A percentile compares a stretch with the other conserved stretches of the same genome.
Evolutionary conservation across 2,113 vertebrate species (phyloP).

Genomic region (Paratilapia polleni): DNA sequence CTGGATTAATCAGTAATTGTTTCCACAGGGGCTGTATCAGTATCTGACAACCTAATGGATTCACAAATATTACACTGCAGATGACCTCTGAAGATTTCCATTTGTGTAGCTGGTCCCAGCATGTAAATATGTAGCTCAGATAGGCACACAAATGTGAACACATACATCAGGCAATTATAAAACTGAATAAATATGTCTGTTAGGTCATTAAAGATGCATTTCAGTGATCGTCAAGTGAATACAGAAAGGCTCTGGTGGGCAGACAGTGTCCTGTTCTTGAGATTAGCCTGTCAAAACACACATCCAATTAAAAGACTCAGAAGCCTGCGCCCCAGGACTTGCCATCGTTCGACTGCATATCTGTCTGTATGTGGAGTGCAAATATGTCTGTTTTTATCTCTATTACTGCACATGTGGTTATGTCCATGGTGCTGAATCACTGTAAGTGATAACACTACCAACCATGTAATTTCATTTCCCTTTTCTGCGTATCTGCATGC

Average conservation of each 20-base stretch:
- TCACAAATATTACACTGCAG: neutral
- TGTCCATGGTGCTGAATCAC: conserved; percentile 55
- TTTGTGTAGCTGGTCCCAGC: neutral
- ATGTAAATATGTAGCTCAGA: neutral
- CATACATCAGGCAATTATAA: conserved; percentile 40
- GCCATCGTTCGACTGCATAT: conserved; percentile 21
- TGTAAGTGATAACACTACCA: conserved; percentile 50
- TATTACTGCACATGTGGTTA: conserved; percentile 55
- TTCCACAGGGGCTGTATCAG: neutral
- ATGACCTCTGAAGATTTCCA: neutral
- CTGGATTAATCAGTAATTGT: neutral
- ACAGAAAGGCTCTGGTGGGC: conserved; percentile 48
- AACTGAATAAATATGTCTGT: conserved; percentile 34
- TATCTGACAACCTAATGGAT: neutral
- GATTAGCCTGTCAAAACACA: conserved; percentile 70
- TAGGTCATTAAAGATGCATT: conserved; percentile 52
- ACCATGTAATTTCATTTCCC: conserved; percentile 49
- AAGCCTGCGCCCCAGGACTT: conserved; percentile 52
- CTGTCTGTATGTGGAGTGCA: conserved; percentile 15
- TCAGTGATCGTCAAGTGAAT: conserved; percentile 24
- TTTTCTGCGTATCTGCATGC: neutral
- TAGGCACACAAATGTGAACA: neutral
- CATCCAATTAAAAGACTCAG: conserved; percentile 71
- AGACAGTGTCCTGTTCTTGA: conserved; percentile 59
- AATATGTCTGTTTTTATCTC: conserved; percentile 63